Conservation (phyloP, 1,140 invertebrate genomes). For the Schlechtendalia chinensis region DNA sequence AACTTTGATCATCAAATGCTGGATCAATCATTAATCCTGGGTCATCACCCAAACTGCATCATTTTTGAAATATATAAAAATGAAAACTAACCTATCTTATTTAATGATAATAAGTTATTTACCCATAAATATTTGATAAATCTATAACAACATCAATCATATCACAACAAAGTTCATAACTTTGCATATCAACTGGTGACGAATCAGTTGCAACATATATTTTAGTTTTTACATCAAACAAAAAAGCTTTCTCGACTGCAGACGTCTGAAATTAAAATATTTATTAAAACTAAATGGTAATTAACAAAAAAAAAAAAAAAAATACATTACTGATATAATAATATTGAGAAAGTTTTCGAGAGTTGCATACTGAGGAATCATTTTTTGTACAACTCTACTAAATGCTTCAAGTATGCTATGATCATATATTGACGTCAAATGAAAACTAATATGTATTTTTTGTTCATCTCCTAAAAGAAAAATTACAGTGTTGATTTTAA, state of each 20-base stretch:
- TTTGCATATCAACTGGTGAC: slow-evolving; percentile 99
- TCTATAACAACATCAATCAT: slow-evolving; percentile 99
- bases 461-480: slow-evolving; percentile 67
- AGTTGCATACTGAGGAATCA: slow-evolving; percentile 95
- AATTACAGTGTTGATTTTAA: slow-evolving; percentile 47
- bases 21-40: slow-evolving; percentile 64
- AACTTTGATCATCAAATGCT: slow-evolving; percentile 93
- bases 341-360: slow-evolving; percentile 99
- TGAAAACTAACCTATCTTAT: neutral
- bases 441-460: slow-evolving; percentile 84
- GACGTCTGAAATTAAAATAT: slow-evolving; percentile 74
- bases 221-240: slow-evolving; percentile 98
- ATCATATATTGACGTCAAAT: slow-evolving; percentile 98
- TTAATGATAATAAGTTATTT: slow-evolving; percentile 51
- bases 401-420: slow-evolving; percentile 99
- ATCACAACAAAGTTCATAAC: slow-evolving; percentile 98
- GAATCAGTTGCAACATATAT: slow-evolving; percentile 99
- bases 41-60: slow-evolving; percentile 73
- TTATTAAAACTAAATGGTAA: neutral
- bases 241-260: slow-evolving; percentile 95
- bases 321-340: slow-evolving; percentile 80
- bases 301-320: neutral
- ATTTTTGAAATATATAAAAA: slow-evolving; percentile 28
- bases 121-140: slow-evolving; percentile 98
- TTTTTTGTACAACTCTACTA: slow-evolving; percentile 98